phyloP scores from a whole-genome alignment of 1,140 invertebrate genomes.

The Drosophila littoralis region DNA sequence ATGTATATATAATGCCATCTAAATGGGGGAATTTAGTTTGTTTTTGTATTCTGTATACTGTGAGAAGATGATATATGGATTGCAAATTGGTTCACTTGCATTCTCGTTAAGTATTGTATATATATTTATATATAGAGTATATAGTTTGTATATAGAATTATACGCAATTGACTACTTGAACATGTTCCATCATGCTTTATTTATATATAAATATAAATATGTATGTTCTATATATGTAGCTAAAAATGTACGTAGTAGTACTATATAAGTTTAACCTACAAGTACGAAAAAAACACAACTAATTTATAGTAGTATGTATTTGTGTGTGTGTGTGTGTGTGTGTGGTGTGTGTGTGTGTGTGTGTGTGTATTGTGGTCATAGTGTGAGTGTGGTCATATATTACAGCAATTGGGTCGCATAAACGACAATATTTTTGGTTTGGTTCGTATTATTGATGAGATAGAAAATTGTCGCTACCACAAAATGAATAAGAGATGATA shows the following conservation, averaged over 20 bases:
- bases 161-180: slow-evolving; percentile 77
- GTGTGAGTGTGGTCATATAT: slow-evolving; percentile 52
- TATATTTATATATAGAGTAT: slow-evolving; percentile 38
- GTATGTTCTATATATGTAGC: slow-evolving; percentile 50
- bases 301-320: background rate
- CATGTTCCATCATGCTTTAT: slow-evolving; percentile 76
- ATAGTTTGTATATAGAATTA: slow-evolving; percentile 37
- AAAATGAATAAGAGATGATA: slow-evolving; percentile 41
- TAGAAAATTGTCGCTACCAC: slow-evolving; percentile 49
- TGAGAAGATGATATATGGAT: slow-evolving; percentile 68
- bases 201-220: slow-evolving; percentile 44
- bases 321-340: slow-evolving; percentile 20
- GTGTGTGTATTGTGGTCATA: slow-evolving; percentile 1
- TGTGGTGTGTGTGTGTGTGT: slow-evolving; percentile 29
- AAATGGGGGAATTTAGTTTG: slow-evolving; percentile 38
- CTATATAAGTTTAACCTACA: slow-evolving; percentile 54
- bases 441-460: slow-evolving; percentile 23
- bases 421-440: slow-evolving; percentile 27
- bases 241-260: slow-evolving; percentile 48
- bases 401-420: slow-evolving; percentile 51
- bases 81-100: slow-evolving; percentile 53
- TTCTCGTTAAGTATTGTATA: slow-evolving; percentile 53
- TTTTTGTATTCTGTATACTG: slow-evolving; percentile 44
- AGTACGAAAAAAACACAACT: slow-evolving; percentile 46
- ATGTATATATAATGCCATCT: slow-evolving; percentile 57